Percentiles rank a stretch among this genome's conserved stretches.
Conservation (phyloP, 1,140 invertebrate genomes). For the Achroia grisella region DNA sequence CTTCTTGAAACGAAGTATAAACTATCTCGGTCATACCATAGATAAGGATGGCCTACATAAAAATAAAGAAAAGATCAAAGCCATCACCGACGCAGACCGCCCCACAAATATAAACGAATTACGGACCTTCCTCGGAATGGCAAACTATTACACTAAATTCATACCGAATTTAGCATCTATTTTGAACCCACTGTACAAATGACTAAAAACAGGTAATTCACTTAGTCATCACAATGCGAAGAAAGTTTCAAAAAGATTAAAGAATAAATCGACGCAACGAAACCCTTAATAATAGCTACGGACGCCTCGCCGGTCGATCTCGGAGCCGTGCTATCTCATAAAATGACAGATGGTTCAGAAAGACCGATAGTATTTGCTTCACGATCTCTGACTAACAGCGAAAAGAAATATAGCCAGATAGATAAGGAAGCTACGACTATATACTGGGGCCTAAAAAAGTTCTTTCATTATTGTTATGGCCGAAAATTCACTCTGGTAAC, state of each 20-base stretch:
- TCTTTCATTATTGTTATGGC: conserved; percentile 46
- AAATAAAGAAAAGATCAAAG: conserved; percentile 8
- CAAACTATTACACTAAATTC: conserved; percentile 34
- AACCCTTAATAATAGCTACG: conserved; percentile 48
- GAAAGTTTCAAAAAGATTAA: conserved; percentile 16
- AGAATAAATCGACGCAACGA: conserved; percentile 42
- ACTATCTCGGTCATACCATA: conserved; percentile 14
- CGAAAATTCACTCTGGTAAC: conserved; percentile 55
- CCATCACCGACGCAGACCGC: conserved; percentile 13
- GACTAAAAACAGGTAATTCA: conserved; percentile 24
- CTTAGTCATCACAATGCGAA: conserved; percentile 15
- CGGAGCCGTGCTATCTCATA: conserved; percentile 65
- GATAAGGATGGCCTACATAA: conserved; percentile 13
- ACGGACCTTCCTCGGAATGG: conserved; percentile 27
- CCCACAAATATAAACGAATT: conserved; percentile 21
- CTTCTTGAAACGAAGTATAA: conserved; percentile 13
- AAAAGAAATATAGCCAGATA: conserved; percentile 71
- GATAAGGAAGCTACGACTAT: conserved; percentile 64
- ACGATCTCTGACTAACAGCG: conserved; percentile 50
- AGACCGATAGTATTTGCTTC: conserved; percentile 68
- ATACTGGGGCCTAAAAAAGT: conserved; percentile 11
- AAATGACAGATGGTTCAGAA: conserved; percentile 37
- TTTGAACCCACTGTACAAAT: conserved; percentile 20
- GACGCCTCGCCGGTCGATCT: conserved; percentile 71
- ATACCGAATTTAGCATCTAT: conserved; percentile 22